Evolutionary conservation across 2,113 vertebrate genomes (phyloP), one percentile per base, ranked within the genome.

Genomic region (Nibea albiflora): DNA sequence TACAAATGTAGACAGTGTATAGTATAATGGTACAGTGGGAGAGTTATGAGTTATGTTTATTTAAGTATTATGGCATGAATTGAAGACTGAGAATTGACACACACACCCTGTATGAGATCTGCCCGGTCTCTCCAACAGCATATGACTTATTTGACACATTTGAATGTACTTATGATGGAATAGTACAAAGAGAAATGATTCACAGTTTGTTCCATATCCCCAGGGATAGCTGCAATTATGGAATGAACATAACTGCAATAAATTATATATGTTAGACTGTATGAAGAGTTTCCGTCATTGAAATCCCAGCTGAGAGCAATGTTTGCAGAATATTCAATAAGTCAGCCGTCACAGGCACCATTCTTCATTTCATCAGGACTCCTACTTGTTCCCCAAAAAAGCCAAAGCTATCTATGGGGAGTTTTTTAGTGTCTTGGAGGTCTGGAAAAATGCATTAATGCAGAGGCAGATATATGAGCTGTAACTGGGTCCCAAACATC

Each of bases 301-400:
- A 26, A 70, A 71, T 57, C 52, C n/a, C 68, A 57, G 9, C 56
- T 57, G 68, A 44, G 35, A 56, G 35, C 52, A 57, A 26, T 57
- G 22, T 14, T 5, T 19, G n/a, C 35, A 44, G 52, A 71, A 71
- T 57, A 26, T 11, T 56, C 15, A 71, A 57, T 26, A 17, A 70
- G 8, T 8, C n/a, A 24, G 4, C 50, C 7, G 3, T 28, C 22
- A 10, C 16, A 14, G 35, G 17, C 26, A 39, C 20, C 31, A 53
- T 15, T 35, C 26, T 44, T 64, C 16, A n/a, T 75, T 75, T 62
- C 24, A 24, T 39, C 14, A 16, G 3, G 11, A 22, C 14, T 24
- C 31, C 5, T 54, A 54, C n/a, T 54, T 56, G 14, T 42, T 68
- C 19, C 28, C 14, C 12, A 11, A 50, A 73, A 73, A 73, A 61